phyloP scores from a whole-genome alignment of 2,113 vertebrate species.

The Elephas maximus region DNA sequence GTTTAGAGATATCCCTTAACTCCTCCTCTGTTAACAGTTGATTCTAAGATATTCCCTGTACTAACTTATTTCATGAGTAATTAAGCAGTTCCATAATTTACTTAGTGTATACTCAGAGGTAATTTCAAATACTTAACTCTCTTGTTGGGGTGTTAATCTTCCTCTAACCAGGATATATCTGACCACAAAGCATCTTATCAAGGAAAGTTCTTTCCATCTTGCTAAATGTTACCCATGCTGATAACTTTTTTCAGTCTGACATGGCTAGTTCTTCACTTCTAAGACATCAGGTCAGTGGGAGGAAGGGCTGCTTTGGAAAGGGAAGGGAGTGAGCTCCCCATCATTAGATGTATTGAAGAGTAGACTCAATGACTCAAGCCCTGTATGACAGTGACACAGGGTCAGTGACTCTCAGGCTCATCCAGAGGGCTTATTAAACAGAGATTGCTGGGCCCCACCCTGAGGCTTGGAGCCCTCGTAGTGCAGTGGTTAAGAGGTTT shows the following conservation, averaged over 20 bases:
- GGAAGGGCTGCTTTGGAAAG: background rate
- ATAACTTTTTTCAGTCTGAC: fast-evolving
- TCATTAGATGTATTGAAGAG: background rate
- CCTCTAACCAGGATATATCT: background rate
- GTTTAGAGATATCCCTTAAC: background rate
- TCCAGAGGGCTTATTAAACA: background rate
- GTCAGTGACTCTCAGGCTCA: background rate
- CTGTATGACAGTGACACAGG: background rate
- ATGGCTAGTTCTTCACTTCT: background rate
- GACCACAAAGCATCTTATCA: background rate
- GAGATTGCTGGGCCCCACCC: background rate
- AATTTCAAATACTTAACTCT: background rate
- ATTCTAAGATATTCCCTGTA: background rate
- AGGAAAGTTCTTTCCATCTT: background rate
- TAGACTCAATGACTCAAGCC: too few relatives aligned
- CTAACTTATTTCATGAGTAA: background rate
- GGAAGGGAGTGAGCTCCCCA: too few relatives aligned
- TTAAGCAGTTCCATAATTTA: background rate
- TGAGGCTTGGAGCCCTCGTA: background rate
- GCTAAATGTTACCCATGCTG: background rate
- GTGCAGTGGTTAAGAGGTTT: too few relatives aligned
- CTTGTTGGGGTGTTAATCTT: background rate
- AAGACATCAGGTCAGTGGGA: background rate
- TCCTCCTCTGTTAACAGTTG: background rate
- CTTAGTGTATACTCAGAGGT: background rate